phyloP scores from a whole-genome alignment of 2,888 invertebrate genomes.

The Andrena hattorfiana region DNA sequence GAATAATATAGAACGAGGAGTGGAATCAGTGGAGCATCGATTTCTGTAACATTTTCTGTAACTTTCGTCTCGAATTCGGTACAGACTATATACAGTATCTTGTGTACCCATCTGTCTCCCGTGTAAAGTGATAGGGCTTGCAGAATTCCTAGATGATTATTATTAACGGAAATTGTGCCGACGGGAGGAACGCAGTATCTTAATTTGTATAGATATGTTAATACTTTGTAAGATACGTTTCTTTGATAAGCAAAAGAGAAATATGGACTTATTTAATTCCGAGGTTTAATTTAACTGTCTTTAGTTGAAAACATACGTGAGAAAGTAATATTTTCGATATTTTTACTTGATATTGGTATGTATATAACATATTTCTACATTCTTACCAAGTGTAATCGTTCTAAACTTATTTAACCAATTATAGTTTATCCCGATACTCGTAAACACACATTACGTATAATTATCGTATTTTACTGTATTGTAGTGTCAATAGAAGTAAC shows the following conservation, averaged over 20 bases:
- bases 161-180: conserved; percentile 69
- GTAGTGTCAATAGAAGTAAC: conserved; percentile 40
- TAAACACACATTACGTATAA: conserved; percentile 50
- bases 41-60: neutral
- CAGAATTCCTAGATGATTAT: conserved; percentile 75
- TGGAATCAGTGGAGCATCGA: conserved; percentile 1
- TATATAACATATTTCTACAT: conserved; percentile 75
- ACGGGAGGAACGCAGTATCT: conserved; percentile 60
- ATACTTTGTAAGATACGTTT: conserved; percentile 64
- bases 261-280: conserved; percentile 55
- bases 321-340: conserved; percentile 52
- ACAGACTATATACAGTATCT: neutral
- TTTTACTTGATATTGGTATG: conserved; percentile 66
- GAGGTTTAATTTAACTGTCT: conserved; percentile 52
- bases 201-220: conserved; percentile 63
- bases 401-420: conserved; percentile 69
- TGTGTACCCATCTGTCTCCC: conserved; percentile 65
- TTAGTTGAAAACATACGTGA: conserved; percentile 42
- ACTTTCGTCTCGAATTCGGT: conserved; percentile 15
- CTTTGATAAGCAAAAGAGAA: conserved; percentile 58
- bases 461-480: conserved; percentile 63
- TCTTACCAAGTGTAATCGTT: conserved; percentile 76
- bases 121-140: conserved; percentile 78
- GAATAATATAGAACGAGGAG: conserved; percentile 11
- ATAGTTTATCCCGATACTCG: conserved; percentile 58